Base-by-base conservation (phyloP, 1,140 invertebrate genomes). In the Papilio aristodemus region DNA sequence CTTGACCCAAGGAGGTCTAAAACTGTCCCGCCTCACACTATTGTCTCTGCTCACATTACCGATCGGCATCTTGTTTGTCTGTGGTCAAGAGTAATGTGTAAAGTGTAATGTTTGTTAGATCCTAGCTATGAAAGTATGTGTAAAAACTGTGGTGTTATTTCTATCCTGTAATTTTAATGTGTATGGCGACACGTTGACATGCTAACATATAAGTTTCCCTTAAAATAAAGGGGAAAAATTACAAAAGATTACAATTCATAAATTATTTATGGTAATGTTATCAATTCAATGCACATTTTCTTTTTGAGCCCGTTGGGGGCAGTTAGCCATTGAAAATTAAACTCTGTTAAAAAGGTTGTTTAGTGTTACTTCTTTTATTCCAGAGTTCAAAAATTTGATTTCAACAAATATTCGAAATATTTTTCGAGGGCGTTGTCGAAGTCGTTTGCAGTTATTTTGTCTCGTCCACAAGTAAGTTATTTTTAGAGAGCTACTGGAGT, bases 1-100 rank as follows among this genome's bases (percentile, higher is more conserved):
- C 83, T 96, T 96, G 13, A 96, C 95, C 96, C 96, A 97, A 9
- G 96, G 96, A 11, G 95, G 95, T 63, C 95, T 93, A 81, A 96
- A 96, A 69, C 94, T 95, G 62, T 91, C 89, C 59, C 90, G 73
- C 54, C 85, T 87, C 5, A 83, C 80, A 25, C 79, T 75, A 11
- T 80, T 64, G 10, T 85, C 81, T 63, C 78, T 82, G 66, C 80
- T 90, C 25, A 91, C 77, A 74, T 89, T 91, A 59, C 89, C 89
- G 46, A 90, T 91, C 57, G 89, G 89, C 89, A 91, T 89, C 67
- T 50, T 83, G 71, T 68, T 80, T 71, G 64, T 80, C 79, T 85
- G 77, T 70, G 67, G 62, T 46, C 32, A 62, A 76, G 10, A 77
- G 66, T 74, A 64, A 67, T 50, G 59, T 71, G 37, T 67, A 50